These are phyloP conservation scores for Lampris incognitus DNA, from an alignment of 2,113 vertebrate genomes.

Conservation along the genomic window DNA sequence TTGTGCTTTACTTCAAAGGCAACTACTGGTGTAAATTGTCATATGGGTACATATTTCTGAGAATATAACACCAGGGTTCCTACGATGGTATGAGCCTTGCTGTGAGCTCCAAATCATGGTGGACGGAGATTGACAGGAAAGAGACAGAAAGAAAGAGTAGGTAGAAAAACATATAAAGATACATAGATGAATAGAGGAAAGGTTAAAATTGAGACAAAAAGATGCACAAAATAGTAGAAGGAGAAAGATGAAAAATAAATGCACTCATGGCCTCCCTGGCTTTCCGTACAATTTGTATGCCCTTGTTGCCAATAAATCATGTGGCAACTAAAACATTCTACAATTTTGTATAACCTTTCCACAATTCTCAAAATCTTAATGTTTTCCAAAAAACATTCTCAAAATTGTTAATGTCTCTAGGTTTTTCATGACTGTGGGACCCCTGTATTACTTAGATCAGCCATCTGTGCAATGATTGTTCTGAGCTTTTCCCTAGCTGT, in stretches of 20 bases:
- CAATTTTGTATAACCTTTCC: slow-evolving; percentile 10
- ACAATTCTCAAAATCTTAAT: slow-evolving; percentile 19
- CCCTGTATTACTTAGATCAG: slow-evolving; percentile 30
- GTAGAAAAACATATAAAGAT: no score
- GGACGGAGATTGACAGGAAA: no score
- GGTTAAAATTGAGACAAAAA: slow-evolving; percentile 11
- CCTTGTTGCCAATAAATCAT: not conserved
- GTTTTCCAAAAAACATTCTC: slow-evolving; percentile 1
- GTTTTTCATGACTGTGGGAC: not conserved
- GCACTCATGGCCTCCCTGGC: not conserved
- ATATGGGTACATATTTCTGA: no score
- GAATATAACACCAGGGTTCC: slow-evolving; percentile 16
- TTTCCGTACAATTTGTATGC: slow-evolving; percentile 14
- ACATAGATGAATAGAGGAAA: slow-evolving; percentile 1
- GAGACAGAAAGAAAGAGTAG: no score
- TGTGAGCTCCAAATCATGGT: not conserved
- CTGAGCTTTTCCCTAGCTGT: slow-evolving; percentile 24
- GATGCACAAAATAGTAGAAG: slow-evolving; percentile 17
- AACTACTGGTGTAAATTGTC: no score
- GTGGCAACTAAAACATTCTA: slow-evolving; percentile 11
- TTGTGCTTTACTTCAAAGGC: not conserved
- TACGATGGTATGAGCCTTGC: slow-evolving; percentile 12
- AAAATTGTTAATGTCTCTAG: not conserved
- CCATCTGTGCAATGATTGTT: not conserved
- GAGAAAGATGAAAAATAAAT: slow-evolving; percentile 1